Percentiles rank a stretch among this genome's conserved stretches.
These are phyloP conservation scores for Spea hammondii DNA, from an alignment of 2,797 vertebrate genomes.

Conservation along the genomic window DNA sequence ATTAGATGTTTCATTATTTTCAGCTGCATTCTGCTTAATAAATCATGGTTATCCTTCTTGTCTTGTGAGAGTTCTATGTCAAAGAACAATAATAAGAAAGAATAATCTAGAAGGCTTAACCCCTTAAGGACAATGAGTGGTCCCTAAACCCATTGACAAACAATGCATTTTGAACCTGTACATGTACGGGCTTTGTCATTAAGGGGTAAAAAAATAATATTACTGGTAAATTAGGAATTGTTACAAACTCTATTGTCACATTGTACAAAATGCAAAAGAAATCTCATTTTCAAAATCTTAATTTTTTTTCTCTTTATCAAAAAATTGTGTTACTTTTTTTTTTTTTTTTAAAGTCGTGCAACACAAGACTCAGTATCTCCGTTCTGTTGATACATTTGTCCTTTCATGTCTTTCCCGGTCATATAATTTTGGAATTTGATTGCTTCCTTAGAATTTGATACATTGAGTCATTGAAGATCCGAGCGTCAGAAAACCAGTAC, in stretches of 20 bases:
- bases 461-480: conserved; percentile 44
- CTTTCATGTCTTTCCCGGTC: conserved; percentile 38
- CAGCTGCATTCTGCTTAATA: conserved; percentile 6
- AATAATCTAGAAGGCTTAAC: not conserved
- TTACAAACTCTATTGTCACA: not conserved
- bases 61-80: not conserved
- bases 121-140: too few relatives aligned
- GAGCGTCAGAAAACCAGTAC: conserved; percentile 8
- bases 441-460: conserved; percentile 52
- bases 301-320: not conserved
- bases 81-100: not conserved
- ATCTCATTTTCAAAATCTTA: not conserved
- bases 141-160: too few relatives aligned
- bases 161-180: too few relatives aligned
- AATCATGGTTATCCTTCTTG: not conserved
- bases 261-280: not conserved
- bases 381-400: conserved; percentile 41
- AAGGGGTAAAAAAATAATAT: not conserved
- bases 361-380: conserved; percentile 8
- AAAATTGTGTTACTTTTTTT: not conserved
- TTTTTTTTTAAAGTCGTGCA: conserved; percentile 33
- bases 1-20: not conserved
- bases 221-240: not conserved
- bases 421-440: conserved; percentile 44
- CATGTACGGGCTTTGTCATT: too few relatives aligned